These are phyloP conservation scores for Conger conger DNA, from an alignment of 2,113 vertebrate species.

Conservation along the genomic window DNA sequence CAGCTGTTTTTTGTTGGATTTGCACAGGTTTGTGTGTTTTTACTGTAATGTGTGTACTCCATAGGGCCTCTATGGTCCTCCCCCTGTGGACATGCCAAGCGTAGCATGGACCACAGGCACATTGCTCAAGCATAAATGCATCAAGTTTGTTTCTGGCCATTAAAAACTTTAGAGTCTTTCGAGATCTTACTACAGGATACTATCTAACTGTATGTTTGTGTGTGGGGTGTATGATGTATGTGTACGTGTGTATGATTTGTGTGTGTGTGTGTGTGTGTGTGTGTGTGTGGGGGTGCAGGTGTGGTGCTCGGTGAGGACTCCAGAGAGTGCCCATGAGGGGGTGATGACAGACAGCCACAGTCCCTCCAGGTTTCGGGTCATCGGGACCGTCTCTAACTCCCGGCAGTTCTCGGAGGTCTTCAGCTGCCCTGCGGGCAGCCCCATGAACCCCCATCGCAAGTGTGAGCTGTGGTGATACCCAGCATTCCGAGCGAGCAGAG, in stretches of 20 bases:
- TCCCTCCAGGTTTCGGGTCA: conserved; percentile 89
- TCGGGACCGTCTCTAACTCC: conserved; percentile 91
- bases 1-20: conserved; percentile 97
- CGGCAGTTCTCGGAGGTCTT: conserved; percentile 88
- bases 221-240: background rate
- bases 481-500: background rate
- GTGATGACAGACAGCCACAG: conserved; percentile 95
- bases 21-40: conserved; percentile 81
- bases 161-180: background rate
- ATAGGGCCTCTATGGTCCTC: background rate
- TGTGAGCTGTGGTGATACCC: conserved; percentile 91
- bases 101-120: background rate
- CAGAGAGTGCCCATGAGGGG: conserved; percentile 91
- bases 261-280: rapidly evolving
- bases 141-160: background rate
- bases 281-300: conserved; percentile 65
- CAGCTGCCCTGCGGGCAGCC: conserved; percentile 72
- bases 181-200: background rate
- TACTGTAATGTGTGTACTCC: background rate
- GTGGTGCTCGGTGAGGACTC: conserved; percentile 91
- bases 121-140: background rate
- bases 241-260: background rate
- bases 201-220: background rate
- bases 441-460: conserved; percentile 90
- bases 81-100: background rate